A percentile compares a stretch with the other conserved stretches of the same genome.
Conservation (phyloP, 2,888 invertebrate genomes). For the Campaea margaritaria region DNA sequence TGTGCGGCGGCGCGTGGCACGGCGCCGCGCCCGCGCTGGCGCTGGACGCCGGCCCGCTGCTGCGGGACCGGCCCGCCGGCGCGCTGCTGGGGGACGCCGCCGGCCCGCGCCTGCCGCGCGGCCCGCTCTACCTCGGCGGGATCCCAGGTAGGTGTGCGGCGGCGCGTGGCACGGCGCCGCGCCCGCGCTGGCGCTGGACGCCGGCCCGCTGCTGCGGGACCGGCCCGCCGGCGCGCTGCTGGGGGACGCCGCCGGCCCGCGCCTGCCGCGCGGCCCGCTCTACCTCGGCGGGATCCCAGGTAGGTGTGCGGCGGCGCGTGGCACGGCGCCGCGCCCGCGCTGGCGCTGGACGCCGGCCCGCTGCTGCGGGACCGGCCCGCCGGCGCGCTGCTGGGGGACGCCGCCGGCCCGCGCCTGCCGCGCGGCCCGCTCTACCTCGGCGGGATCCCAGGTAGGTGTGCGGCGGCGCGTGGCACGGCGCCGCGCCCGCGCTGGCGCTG, state of each 20-base stretch:
- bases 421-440: constrained; percentile 72
- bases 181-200: constrained; percentile 91
- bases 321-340: constrained; percentile 82
- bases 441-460: constrained; percentile 63
- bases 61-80: constrained; percentile 52
- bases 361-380: constrained; percentile 51
- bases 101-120: constrained; percentile 59
- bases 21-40: constrained; percentile 87
- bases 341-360: constrained; percentile 93
- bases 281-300: constrained; percentile 68
- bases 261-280: constrained; percentile 67
- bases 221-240: constrained; percentile 47
- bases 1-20: constrained; percentile 72
- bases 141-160: constrained; percentile 52
- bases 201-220: constrained; percentile 79
- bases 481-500: constrained; percentile 88
- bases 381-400: constrained; percentile 43
- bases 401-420: constrained; percentile 46
- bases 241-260: constrained; percentile 33
- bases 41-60: constrained; percentile 89
- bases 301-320: constrained; percentile 64
- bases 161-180: constrained; percentile 82
- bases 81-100: constrained; percentile 40
- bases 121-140: constrained; percentile 73
- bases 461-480: too few species aligned